A percentile compares a stretch with the other conserved stretches of the same genome.
These are phyloP conservation scores for Acanthis flammea DNA, from an alignment of 2,797 vertebrate species.

Conservation along the genomic window DNA sequence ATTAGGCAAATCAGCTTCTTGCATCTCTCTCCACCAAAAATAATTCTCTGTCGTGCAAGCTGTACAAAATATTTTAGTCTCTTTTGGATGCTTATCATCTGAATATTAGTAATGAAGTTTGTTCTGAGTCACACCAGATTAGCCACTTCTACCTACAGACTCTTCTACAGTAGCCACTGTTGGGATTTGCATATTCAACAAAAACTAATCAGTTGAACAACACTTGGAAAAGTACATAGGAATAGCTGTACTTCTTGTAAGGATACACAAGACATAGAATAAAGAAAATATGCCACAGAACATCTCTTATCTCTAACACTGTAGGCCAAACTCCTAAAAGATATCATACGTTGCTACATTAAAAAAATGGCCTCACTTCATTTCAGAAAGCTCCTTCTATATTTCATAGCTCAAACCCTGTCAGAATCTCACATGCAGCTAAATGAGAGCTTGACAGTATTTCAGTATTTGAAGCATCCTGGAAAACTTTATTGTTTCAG, in stretches of 20 bases:
- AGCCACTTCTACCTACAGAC: not conserved
- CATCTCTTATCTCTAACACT: not conserved
- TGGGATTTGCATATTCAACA: not conserved
- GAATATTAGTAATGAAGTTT: not conserved
- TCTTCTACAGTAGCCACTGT: not conserved
- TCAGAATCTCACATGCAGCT: not conserved
- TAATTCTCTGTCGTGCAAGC: not conserved
- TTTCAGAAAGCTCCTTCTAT: not conserved
- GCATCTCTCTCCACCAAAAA: not conserved
- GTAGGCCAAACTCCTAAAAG: not conserved
- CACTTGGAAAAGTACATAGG: not conserved
- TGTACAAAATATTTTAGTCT: not conserved
- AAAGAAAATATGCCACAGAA: not conserved
- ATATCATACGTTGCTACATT: rapidly evolving
- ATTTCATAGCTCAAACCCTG: not conserved
- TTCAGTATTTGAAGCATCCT: not conserved
- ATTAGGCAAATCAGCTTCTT: not conserved
- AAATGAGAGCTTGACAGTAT: not conserved
- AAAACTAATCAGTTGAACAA: not conserved
- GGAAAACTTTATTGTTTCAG: not conserved
- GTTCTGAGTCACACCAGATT: not conserved
- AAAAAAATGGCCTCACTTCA: not conserved
- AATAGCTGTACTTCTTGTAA: not conserved
- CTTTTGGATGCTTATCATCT: not conserved
- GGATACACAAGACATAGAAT: not conserved